These are phyloP conservation scores for Nanorana parkeri DNA, from an alignment of 2,113 vertebrate species.

Conservation along the genomic window DNA sequence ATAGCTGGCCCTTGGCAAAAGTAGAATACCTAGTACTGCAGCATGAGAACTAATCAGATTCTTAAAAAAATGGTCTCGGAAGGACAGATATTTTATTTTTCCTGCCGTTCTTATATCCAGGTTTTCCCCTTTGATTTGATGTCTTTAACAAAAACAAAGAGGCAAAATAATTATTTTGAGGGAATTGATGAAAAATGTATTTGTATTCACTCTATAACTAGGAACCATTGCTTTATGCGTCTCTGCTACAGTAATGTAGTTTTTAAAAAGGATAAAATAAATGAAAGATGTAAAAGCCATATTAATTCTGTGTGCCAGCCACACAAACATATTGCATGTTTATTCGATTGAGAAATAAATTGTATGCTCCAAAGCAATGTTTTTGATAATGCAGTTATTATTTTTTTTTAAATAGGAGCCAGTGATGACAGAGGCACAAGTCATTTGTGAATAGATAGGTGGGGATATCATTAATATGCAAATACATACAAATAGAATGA, in stretches of 20 bases:
- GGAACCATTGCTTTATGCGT: conserved; percentile 1
- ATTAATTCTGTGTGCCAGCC: not conserved
- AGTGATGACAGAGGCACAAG: too few species aligned
- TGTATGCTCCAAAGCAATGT: not conserved
- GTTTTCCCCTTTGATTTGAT: conserved; percentile 62
- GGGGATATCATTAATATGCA: too few species aligned
- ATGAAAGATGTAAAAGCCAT: not conserved
- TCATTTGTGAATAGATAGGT: too few species aligned
- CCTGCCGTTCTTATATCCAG: conserved; percentile 64
- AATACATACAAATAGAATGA: too few species aligned
- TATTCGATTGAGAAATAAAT: not conserved
- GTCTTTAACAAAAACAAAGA: conserved; percentile 65
- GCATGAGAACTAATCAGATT: conserved; percentile 77
- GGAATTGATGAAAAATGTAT: conserved; percentile 32
- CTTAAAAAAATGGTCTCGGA: conserved; percentile 75
- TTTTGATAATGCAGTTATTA: not conserved
- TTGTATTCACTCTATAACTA: conserved; percentile 29
- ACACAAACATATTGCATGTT: too few species aligned
- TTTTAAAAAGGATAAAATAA: not conserved
- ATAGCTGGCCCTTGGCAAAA: conserved; percentile 92
- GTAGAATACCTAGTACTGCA: conserved; percentile 74
- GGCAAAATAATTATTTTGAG: conserved; percentile 55
- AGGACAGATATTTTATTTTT: conserved; percentile 68
- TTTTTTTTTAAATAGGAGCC: too few species aligned
- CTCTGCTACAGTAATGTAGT: not conserved